phyloP scores from a whole-genome alignment of 2,888 invertebrate genomes.

The Apomyelois bistriatella region DNA sequence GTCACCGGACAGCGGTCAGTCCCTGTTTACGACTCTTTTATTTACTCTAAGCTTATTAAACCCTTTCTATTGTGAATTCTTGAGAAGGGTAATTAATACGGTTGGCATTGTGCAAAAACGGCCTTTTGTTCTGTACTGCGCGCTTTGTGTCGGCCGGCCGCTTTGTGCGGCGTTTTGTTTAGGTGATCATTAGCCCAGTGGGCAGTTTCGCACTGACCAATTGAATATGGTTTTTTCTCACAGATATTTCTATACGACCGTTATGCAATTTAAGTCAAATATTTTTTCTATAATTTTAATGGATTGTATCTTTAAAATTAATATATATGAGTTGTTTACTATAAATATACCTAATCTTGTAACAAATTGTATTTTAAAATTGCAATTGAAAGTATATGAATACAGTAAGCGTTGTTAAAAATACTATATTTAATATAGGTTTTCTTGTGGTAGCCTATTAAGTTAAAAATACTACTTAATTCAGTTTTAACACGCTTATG shows the following conservation, averaged over 20 bases:
- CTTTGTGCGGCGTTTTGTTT: constrained; percentile 57
- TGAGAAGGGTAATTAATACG: constrained; percentile 75
- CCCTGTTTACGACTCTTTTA: constrained; percentile 58
- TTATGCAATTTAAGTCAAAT: constrained; percentile 34
- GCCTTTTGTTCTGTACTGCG: constrained; percentile 66
- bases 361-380: too few relatives aligned
- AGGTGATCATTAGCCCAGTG: constrained; percentile 71
- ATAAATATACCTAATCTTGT: too few relatives aligned
- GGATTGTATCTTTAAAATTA: too few relatives aligned
- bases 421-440: too few relatives aligned
- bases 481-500: too few relatives aligned
- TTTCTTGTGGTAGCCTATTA: too few relatives aligned
- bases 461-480: too few relatives aligned
- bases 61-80: constrained; percentile 63
- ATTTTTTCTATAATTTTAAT: too few relatives aligned
- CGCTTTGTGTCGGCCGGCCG: constrained; percentile 37
- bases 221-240: constrained; percentile 53
- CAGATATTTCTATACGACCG: constrained; percentile 49
- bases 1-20: constrained; percentile 65
- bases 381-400: too few relatives aligned
- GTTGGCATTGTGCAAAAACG: constrained; percentile 67
- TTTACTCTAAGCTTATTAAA: constrained; percentile 76
- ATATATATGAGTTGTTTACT: too few relatives aligned
- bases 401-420: too few relatives aligned
- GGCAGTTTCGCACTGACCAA: constrained; percentile 69